A percentile compares a stretch with the other conserved stretches of the same genome.
phyloP scores from a whole-genome alignment of 1,140 invertebrate species.

The Camponotus vicinus region DNA sequence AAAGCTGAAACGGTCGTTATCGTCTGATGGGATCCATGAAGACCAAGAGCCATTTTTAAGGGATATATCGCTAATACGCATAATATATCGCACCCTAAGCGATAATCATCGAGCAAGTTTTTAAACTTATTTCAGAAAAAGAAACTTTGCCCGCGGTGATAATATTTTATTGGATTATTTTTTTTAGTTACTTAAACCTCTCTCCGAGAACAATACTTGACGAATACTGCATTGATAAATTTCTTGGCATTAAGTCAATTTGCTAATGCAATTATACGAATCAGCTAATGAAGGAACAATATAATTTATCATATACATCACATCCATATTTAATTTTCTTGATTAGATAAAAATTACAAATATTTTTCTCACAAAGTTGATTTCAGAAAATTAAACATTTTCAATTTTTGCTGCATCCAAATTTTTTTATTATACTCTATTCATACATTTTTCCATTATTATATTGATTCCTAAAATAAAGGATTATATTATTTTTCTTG shows the following conservation, averaged over 20 bases:
- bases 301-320: not conserved
- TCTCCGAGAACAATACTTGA: not conserved
- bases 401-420: not conserved
- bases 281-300: not conserved
- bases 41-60: constrained; percentile 39
- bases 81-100: not conserved
- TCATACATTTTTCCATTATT: no score
- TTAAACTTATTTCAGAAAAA: constrained; percentile 3
- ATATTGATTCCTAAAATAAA: no score
- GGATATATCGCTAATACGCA: constrained; percentile 45
- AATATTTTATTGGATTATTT: constrained; percentile 8
- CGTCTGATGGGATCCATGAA: constrained; percentile 59
- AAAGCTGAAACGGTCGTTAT: constrained; percentile 48
- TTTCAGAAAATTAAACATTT: constrained; percentile 13
- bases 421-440: constrained; percentile 5
- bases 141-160: constrained; percentile 9
- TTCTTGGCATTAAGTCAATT: constrained; percentile 6
- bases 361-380: not conserved
- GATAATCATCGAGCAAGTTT: constrained; percentile 45
- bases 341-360: not conserved
- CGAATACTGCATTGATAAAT: constrained; percentile 14
- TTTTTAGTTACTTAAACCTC: constrained; percentile 21
- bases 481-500: no score
- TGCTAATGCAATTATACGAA: not conserved
- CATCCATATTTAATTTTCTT: not conserved